Conservation (phyloP, 2,888 invertebrate species). For the Leucozona laternaria region DNA sequence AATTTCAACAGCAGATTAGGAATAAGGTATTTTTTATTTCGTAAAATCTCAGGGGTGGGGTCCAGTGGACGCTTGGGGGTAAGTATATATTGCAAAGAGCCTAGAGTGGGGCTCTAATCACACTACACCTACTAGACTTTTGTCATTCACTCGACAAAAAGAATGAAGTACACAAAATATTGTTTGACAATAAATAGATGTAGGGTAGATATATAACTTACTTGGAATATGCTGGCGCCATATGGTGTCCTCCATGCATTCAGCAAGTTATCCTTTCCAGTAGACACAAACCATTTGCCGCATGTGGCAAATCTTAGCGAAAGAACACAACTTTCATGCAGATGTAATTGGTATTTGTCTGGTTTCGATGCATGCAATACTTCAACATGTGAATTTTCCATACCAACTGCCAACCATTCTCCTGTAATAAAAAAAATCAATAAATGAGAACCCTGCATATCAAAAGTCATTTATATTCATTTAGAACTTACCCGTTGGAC, state of each 20-base stretch:
- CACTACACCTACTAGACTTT: no score
- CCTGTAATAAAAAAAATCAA: conserved; percentile 83
- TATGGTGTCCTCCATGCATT: conserved; percentile 99
- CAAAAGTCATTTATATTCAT: conserved; percentile 86
- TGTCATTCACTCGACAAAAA: no score
- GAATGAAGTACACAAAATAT: no score
- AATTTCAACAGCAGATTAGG: no score
- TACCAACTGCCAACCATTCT: conserved; percentile 98
- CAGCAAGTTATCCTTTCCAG: conserved; percentile 98
- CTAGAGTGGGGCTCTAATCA: no score
- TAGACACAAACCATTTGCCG: conserved; percentile 99
- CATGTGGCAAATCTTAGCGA: conserved; percentile 97
- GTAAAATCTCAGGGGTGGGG: no score
- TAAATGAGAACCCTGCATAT: background rate
- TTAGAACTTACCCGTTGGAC: conserved; percentile 89
- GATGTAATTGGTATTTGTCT: conserved; percentile 97
- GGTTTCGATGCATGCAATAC: conserved; percentile 95
- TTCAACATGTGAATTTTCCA: conserved; percentile 99
- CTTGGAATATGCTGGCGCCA: conserved; percentile 99
- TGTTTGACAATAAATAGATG: no score
- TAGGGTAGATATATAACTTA: conserved; percentile 81
- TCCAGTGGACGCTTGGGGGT: no score
- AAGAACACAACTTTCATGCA: conserved; percentile 98
- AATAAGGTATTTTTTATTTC: no score
- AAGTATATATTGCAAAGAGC: no score